Conservation (phyloP, 2,113 vertebrate genomes). For the Nibea coibor region DNA sequence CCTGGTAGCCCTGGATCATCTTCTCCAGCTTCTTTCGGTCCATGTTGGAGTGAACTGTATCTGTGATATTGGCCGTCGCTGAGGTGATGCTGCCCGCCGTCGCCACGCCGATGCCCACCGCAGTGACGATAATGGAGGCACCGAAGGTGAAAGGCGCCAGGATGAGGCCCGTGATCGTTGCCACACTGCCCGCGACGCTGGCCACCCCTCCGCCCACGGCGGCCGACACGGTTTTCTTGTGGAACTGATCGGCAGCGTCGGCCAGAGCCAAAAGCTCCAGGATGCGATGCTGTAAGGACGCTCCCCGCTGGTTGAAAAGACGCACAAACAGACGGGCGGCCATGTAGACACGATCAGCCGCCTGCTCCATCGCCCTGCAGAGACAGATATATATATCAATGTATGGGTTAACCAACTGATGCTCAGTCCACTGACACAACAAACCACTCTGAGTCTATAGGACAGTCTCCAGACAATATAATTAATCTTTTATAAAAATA, state of each 20-base stretch:
- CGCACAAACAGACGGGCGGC: slow-evolving; percentile 80
- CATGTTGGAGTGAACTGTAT: slow-evolving; percentile 80
- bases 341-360: slow-evolving; percentile 81
- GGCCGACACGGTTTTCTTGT: slow-evolving; percentile 74
- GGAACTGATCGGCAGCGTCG: slow-evolving; percentile 75
- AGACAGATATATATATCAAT: not conserved
- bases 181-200: slow-evolving; percentile 80
- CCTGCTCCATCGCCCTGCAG: slow-evolving; percentile 78
- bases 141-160: slow-evolving; percentile 84
- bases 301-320: slow-evolving; percentile 79
- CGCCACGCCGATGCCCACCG: slow-evolving; percentile 83
- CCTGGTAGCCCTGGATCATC: slow-evolving; percentile 82
- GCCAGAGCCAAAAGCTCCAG: slow-evolving; percentile 77
- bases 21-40: slow-evolving; percentile 84
- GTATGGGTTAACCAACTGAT: too few species aligned
- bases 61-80: slow-evolving; percentile 82
- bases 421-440: too few species aligned
- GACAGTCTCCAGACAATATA: too few species aligned
- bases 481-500: too few species aligned
- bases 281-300: slow-evolving; percentile 73
- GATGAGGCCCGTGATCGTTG: slow-evolving; percentile 84
- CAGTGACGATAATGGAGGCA: slow-evolving; percentile 81
- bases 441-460: too few species aligned
- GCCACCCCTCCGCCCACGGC: slow-evolving; percentile 81
- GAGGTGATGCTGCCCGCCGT: slow-evolving; percentile 84